Evolutionary conservation across 2,888 invertebrate genomes (phyloP).

Genomic region (Cheilosia variabilis): DNA sequence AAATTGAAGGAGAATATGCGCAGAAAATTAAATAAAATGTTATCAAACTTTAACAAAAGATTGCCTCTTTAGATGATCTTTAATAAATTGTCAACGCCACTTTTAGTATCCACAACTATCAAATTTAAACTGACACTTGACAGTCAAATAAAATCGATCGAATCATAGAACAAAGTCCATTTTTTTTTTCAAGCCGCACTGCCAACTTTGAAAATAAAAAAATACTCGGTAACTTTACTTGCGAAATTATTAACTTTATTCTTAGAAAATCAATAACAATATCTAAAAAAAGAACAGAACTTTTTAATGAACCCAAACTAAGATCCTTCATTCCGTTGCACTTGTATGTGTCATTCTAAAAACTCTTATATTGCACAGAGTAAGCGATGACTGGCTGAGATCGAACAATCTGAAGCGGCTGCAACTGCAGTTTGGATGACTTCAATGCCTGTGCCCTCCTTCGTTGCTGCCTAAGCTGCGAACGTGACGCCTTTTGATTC

Average conservation of each 20-base stretch:
- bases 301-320: slow-evolving; percentile 4
- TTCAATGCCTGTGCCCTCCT: slow-evolving; percentile 30
- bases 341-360: slow-evolving; percentile 44
- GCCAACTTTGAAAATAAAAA: neutral
- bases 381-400: slow-evolving; percentile 67
- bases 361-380: slow-evolving; percentile 72
- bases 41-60: too few relatives aligned
- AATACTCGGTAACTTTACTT: neutral
- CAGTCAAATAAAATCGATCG: too few relatives aligned
- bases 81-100: too few relatives aligned
- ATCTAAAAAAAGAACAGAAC: slow-evolving; percentile 13
- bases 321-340: neutral
- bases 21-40: too few relatives aligned
- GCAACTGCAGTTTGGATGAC: slow-evolving; percentile 48
- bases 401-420: slow-evolving; percentile 58
- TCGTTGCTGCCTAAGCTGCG: slow-evolving; percentile 32
- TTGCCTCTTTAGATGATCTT: too few relatives aligned
- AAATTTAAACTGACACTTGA: neutral
- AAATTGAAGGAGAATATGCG: too few relatives aligned
- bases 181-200: too few relatives aligned
- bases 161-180: too few relatives aligned
- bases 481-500: slow-evolving; percentile 16
- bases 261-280: slow-evolving; percentile 17
- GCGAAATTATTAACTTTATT: slow-evolving; percentile 19
- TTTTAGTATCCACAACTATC: too few relatives aligned